phyloP scores from a whole-genome alignment of 2,888 invertebrate genomes.

The Galerucella pusilla region DNA sequence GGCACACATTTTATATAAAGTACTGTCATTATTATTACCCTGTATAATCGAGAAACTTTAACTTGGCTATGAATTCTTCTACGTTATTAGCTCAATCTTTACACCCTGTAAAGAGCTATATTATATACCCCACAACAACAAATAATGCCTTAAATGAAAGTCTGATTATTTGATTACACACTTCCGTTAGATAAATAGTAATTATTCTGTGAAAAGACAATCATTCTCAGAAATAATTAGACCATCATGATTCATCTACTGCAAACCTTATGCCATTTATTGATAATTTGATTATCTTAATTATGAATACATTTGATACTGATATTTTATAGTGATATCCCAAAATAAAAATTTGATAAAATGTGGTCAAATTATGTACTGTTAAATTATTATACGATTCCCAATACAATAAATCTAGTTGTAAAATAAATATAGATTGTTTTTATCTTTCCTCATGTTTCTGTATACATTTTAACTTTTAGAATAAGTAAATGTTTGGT shows the following conservation, averaged over 20 bases:
- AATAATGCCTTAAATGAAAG: background rate
- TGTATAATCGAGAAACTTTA: too few species aligned
- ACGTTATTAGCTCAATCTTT: too few species aligned
- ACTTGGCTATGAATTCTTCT: too few species aligned
- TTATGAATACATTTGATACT: background rate
- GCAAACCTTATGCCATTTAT: background rate
- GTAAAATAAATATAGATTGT: too few species aligned
- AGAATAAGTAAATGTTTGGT: background rate
- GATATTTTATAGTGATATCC: background rate
- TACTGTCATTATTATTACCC: too few species aligned
- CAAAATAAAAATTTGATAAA: background rate
- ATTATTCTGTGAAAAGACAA: conserved; percentile 18
- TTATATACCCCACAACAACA: background rate
- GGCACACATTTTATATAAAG: too few species aligned
- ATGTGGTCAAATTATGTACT: background rate
- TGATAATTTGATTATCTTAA: background rate
- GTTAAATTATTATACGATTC: background rate
- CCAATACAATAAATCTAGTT: background rate
- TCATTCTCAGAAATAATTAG: conserved; percentile 11
- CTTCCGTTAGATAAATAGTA: conserved; percentile 16
- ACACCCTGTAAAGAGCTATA: background rate
- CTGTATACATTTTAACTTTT: too few species aligned
- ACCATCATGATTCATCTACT: conserved; percentile 16
- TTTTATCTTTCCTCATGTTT: too few species aligned
- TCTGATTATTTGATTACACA: conserved; percentile 4